These are phyloP conservation scores for Zosterops lateralis DNA, from an alignment of 2,113 vertebrate species.

Conservation along the genomic window DNA sequence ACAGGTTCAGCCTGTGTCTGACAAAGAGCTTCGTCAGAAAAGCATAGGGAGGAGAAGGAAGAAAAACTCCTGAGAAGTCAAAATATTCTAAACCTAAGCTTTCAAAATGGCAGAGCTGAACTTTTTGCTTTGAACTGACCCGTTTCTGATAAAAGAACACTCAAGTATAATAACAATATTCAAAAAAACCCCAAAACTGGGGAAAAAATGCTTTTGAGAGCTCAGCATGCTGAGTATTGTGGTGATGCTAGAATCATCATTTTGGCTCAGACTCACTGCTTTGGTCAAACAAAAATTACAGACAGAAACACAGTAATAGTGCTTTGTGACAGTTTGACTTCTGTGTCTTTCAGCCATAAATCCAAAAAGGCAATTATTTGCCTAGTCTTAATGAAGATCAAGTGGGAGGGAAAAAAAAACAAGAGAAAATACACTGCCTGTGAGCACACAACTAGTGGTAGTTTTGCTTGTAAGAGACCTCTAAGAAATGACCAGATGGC, in stretches of 20 bases:
- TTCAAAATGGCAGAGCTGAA: neutral
- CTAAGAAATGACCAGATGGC: neutral
- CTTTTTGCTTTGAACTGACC: neutral
- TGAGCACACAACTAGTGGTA: neutral
- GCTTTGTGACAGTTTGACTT: neutral
- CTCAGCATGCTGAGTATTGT: neutral
- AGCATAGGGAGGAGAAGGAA: neutral
- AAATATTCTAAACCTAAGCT: neutral
- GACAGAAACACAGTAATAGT: neutral
- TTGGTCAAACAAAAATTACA: neutral
- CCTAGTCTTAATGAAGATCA: neutral
- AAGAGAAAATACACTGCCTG: neutral
- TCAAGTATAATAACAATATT: neutral
- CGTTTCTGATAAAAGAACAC: neutral
- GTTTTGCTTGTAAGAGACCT: neutral
- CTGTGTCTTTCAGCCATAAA: neutral
- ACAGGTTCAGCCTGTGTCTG: neutral
- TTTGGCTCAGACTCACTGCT: neutral
- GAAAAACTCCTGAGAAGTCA: neutral
- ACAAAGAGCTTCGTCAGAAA: neutral
- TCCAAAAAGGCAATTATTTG: neutral
- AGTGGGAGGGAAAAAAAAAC: too few relatives aligned
- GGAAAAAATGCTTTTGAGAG: neutral
- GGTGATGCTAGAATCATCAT: neutral
- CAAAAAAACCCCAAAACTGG: neutral